These are phyloP conservation scores for Ganaspis sp. DNA, from an alignment of 1,140 invertebrate species.

Conservation along the genomic window DNA sequence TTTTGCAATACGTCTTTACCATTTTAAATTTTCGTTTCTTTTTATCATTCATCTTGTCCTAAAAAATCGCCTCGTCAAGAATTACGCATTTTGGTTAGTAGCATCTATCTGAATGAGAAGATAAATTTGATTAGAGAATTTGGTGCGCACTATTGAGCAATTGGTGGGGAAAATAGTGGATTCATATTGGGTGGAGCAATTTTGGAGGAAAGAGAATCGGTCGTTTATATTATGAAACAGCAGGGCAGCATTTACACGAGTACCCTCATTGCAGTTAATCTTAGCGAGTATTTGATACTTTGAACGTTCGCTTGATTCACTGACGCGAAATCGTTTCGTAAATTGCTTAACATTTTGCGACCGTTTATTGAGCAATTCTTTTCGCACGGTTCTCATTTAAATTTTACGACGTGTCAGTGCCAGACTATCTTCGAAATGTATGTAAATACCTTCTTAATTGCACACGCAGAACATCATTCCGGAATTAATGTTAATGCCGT, in stretches of 20 bases:
- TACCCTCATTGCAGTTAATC: slow-evolving; percentile 28
- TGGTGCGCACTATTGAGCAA: not conserved
- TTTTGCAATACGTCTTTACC: too few relatives aligned
- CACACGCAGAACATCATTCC: not conserved
- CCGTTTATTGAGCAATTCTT: slow-evolving; percentile 27
- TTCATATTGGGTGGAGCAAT: not conserved
- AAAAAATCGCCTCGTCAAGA: too few relatives aligned
- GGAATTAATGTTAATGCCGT: not conserved
- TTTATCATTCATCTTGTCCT: too few relatives aligned
- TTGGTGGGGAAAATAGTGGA: not conserved
- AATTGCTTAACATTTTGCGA: slow-evolving; percentile 22
- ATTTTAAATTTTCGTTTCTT: too few relatives aligned
- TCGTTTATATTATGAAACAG: slow-evolving; percentile 18
- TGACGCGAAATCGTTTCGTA: slow-evolving; percentile 16
- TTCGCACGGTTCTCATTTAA: slow-evolving; percentile 11
- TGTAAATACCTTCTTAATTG: slow-evolving; percentile 6
- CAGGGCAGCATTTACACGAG: slow-evolving; percentile 18
- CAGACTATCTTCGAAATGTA: not conserved
- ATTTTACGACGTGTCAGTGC: not conserved
- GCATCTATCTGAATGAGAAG: too few relatives aligned
- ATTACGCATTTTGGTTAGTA: too few relatives aligned
- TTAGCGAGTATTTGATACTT: slow-evolving; percentile 29
- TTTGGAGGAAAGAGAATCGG: slow-evolving; percentile 2
- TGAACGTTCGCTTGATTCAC: slow-evolving; percentile 18
- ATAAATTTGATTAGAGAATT: not conserved